phyloP scores from a whole-genome alignment of 2,113 vertebrate species.

The Brachyhypopomus gauderio region DNA sequence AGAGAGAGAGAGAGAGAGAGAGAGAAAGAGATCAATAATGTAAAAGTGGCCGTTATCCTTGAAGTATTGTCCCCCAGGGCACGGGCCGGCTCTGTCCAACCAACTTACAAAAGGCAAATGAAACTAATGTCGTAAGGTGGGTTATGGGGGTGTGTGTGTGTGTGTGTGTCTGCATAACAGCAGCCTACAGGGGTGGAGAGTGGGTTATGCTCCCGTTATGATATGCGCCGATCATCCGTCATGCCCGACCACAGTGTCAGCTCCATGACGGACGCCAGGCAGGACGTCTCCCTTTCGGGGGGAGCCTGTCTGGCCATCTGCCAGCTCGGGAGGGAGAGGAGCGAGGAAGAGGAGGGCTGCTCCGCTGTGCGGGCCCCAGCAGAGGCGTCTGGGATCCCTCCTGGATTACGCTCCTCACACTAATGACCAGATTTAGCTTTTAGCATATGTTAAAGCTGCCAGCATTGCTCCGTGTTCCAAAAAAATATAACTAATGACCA shows the following conservation, averaged over 20 bases:
- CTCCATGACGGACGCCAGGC: slow-evolving; percentile 57
- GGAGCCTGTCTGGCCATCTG: slow-evolving; percentile 64
- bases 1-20: neutral
- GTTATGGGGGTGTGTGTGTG: slow-evolving; percentile 36
- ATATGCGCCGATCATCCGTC: slow-evolving; percentile 65
- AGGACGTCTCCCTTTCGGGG: slow-evolving; percentile 54
- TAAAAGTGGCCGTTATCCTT: slow-evolving; percentile 76
- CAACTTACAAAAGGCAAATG: slow-evolving; percentile 49
- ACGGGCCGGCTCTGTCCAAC: slow-evolving; percentile 45
- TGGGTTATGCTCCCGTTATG: slow-evolving; percentile 24
- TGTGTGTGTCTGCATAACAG: neutral
- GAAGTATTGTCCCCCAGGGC: slow-evolving; percentile 74
- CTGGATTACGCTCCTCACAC: slow-evolving; percentile 26
- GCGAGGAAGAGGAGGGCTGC: too few species aligned
- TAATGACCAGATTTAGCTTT: slow-evolving; percentile 51
- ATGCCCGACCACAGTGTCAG: slow-evolving; percentile 67
- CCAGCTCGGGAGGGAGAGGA: slow-evolving; percentile 40
- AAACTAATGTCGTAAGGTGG: slow-evolving; percentile 43
- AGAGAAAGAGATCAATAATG: slow-evolving; percentile 73
- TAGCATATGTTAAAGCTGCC: slow-evolving; percentile 53
- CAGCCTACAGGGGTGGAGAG: too few species aligned
- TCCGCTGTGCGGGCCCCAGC: too few species aligned
- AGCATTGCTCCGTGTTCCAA: slow-evolving; percentile 26
- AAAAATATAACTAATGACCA: slow-evolving; percentile 49
- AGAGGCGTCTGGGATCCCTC: slow-evolving; percentile 36